These are phyloP conservation scores for Heliconius ethilla DNA, from an alignment of 2,888 invertebrate genomes.

Conservation along the genomic window DNA sequence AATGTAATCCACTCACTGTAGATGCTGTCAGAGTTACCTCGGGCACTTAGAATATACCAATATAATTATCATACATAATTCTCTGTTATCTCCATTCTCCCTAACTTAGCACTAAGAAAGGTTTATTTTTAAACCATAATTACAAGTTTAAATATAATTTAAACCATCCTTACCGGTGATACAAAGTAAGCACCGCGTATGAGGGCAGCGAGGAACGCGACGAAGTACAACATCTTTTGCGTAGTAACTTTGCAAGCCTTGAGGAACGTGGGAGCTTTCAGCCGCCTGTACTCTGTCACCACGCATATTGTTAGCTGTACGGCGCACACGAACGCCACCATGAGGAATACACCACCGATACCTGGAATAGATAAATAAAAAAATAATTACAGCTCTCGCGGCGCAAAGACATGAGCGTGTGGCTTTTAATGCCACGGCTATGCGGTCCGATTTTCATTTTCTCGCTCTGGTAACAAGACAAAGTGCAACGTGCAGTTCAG, in stretches of 20 bases:
- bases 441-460: neutral
- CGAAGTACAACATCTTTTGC: constrained; percentile 93
- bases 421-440: neutral
- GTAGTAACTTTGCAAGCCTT: constrained; percentile 93
- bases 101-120: neutral
- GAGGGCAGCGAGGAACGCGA: constrained; percentile 92
- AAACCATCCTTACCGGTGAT: constrained; percentile 87
- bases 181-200: constrained; percentile 95
- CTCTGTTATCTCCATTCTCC: too few species aligned
- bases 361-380: constrained; percentile 60
- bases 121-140: neutral
- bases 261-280: constrained; percentile 91
- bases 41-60: too few species aligned
- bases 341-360: constrained; percentile 89
- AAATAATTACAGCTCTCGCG: neutral
- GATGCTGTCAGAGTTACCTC: too few species aligned
- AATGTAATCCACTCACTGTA: too few species aligned
- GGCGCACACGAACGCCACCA: constrained; percentile 91
- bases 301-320: constrained; percentile 93
- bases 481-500: neutral
- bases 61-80: too few species aligned
- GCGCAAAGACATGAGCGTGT: neutral
- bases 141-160: neutral
- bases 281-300: constrained; percentile 89
- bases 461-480: neutral